These are phyloP conservation scores for Carpatolechia fugitivella DNA, from an alignment of 2,888 invertebrate species.

Conservation along the genomic window DNA sequence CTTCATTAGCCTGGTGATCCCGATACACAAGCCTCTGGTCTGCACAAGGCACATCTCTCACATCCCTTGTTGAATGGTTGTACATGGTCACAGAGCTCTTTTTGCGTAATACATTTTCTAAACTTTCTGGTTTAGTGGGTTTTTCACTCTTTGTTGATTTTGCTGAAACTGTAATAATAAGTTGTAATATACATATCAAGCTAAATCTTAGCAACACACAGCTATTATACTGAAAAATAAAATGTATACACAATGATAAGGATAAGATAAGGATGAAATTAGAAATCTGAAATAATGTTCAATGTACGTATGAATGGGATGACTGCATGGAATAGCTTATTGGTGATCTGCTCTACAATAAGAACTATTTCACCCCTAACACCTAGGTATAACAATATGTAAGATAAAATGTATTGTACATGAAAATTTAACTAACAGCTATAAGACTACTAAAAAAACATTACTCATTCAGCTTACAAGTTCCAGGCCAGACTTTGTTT, in stretches of 20 bases:
- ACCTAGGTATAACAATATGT: background rate
- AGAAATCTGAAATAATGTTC: no score
- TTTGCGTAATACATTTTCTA: slow-evolving; percentile 31
- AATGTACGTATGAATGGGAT: no score
- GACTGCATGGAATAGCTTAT: no score
- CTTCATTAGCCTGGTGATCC: slow-evolving; percentile 47
- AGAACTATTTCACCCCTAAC: no score
- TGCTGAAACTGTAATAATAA: slow-evolving; percentile 34
- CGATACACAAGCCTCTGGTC: slow-evolving; percentile 47
- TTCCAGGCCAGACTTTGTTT: slow-evolving; percentile 35
- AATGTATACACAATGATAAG: background rate
- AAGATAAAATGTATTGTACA: background rate
- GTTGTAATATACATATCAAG: background rate
- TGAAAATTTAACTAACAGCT: no score
- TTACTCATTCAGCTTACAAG: slow-evolving; percentile 32
- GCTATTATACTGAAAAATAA: background rate
- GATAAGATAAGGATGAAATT: no score
- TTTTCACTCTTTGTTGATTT: slow-evolving; percentile 34
- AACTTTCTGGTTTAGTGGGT: slow-evolving; percentile 15
- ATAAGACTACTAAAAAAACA: background rate
- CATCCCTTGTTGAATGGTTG: slow-evolving; percentile 59
- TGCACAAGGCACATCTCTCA: slow-evolving; percentile 39
- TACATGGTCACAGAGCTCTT: slow-evolving; percentile 57
- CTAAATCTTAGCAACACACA: background rate
- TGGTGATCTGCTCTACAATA: no score